These are phyloP conservation scores for Drosophila miranda DNA, from an alignment of 1,140 invertebrate genomes.

Conservation along the genomic window DNA sequence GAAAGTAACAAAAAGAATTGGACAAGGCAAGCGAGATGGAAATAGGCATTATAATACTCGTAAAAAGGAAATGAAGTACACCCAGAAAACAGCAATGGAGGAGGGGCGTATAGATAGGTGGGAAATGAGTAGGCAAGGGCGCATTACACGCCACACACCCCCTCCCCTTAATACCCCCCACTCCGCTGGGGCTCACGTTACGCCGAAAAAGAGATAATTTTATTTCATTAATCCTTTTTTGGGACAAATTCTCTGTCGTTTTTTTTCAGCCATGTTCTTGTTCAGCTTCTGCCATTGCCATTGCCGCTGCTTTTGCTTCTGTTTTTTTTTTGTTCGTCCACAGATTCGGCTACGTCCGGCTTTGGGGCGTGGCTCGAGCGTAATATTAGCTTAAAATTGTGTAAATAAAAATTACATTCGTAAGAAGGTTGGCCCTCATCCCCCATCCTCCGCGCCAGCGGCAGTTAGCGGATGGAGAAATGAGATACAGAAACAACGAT, in stretches of 20 bases:
- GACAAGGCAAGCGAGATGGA: conserved; percentile 11
- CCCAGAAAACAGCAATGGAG: conserved; percentile 28
- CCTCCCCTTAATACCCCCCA: not conserved
- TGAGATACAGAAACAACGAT: conserved; percentile 19
- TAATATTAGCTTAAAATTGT: conserved; percentile 81
- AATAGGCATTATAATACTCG: conserved; percentile 63
- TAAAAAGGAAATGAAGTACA: conserved; percentile 57
- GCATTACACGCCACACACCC: conserved; percentile 34
- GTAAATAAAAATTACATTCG: conserved; percentile 81
- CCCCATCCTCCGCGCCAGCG: not conserved
- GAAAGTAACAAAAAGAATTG: conserved; percentile 7
- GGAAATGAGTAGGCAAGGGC: conserved; percentile 1
- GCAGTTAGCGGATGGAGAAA: too few species aligned
- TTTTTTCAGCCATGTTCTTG: conserved; percentile 12
- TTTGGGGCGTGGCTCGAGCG: conserved; percentile 75
- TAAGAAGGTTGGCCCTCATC: conserved; percentile 60
- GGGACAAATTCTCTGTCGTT: conserved; percentile 67
- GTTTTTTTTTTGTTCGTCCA: conserved; percentile 23
- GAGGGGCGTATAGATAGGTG: not conserved
- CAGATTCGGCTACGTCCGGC: conserved; percentile 17
- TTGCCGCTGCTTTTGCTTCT: not conserved
- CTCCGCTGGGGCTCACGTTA: conserved; percentile 55
- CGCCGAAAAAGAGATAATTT: conserved; percentile 79
- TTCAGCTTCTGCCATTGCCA: conserved; percentile 3
- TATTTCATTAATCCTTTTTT: conserved; percentile 81